Percentiles rank a stretch among this genome's conserved stretches.
phyloP scores from a whole-genome alignment of 2,888 invertebrate species.

The Epsilonema sp. region DNA sequence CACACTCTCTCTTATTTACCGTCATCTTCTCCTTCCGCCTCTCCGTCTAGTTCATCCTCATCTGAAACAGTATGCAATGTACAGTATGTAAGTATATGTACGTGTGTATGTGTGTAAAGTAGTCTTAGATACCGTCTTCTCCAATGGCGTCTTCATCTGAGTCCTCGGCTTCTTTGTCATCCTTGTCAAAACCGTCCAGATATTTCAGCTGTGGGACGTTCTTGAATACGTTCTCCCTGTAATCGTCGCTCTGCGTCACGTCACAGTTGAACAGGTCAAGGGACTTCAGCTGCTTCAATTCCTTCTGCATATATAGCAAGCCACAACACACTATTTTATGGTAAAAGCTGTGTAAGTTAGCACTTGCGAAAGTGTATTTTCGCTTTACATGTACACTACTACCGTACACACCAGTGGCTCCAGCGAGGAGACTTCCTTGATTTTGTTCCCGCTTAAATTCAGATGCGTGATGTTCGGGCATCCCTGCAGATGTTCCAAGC shows the following conservation, averaged over 20 bases:
- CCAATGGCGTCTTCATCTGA: slow-evolving; percentile 30
- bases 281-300: slow-evolving; percentile 57
- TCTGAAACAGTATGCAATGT: slow-evolving; percentile 37
- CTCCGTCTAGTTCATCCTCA: slow-evolving; percentile 61
- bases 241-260: slow-evolving; percentile 65
- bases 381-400: too few species aligned
- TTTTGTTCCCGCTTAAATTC: slow-evolving; percentile 87
- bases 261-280: slow-evolving; percentile 91
- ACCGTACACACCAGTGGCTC: too few species aligned
- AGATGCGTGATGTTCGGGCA: slow-evolving; percentile 74
- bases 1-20: slow-evolving; percentile 1
- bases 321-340: too few species aligned
- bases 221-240: slow-evolving; percentile 75
- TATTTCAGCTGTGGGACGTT: slow-evolving; percentile 69
- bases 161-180: slow-evolving; percentile 34
- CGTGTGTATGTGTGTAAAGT: neutral
- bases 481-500: slow-evolving; percentile 61
- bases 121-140: slow-evolving; percentile 36
- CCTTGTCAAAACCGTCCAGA: slow-evolving; percentile 61
- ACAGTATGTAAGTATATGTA: neutral
- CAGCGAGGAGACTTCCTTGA: slow-evolving; percentile 72
- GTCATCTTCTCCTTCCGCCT: slow-evolving; percentile 37
- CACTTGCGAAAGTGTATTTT: too few species aligned
- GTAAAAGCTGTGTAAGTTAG: too few species aligned
- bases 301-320: slow-evolving; percentile 42